Percentiles rank a stretch among this genome's conserved stretches.
These are phyloP conservation scores for Pseudopodoces humilis DNA, from an alignment of 2,113 vertebrate genomes.

Conservation along the genomic window DNA sequence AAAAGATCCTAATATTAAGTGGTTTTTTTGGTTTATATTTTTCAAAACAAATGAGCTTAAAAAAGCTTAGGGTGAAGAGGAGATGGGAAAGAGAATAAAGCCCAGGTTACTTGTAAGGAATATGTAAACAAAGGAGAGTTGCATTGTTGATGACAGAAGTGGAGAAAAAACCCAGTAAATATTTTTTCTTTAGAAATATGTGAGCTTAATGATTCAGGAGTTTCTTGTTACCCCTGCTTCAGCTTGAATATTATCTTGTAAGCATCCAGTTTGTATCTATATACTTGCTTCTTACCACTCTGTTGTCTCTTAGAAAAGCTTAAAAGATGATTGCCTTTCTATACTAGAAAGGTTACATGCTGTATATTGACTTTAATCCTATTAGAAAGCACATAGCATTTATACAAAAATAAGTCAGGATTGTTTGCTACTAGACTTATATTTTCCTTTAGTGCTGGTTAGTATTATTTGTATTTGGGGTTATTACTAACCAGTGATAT, in stretches of 20 bases:
- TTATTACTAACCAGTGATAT: slow-evolving; percentile 21
- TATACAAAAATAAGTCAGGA: not conserved
- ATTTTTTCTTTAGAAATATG: slow-evolving; percentile 52
- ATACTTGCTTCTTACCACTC: not conserved
- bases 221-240: not conserved
- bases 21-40: not conserved
- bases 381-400: slow-evolving; percentile 35
- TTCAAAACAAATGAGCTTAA: slow-evolving; percentile 24
- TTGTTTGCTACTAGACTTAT: slow-evolving; percentile 24
- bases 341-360: not conserved
- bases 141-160: slow-evolving; percentile 60
- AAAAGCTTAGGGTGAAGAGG: not conserved
- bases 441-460: slow-evolving; percentile 15
- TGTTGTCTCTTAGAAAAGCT: slow-evolving; percentile 32
- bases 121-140: slow-evolving; percentile 67
- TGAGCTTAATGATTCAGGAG: slow-evolving; percentile 17
- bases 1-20: slow-evolving; percentile 38
- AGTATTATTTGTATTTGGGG: slow-evolving; percentile 22
- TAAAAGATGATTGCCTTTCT: slow-evolving; percentile 1
- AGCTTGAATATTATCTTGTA: slow-evolving; percentile 12
- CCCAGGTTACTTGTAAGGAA: slow-evolving; percentile 50
- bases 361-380: not conserved
- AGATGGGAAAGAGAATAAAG: slow-evolving; percentile 13
- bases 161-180: slow-evolving; percentile 9
- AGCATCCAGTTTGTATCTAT: slow-evolving; percentile 1